Percentiles rank a stretch among this genome's conserved stretches.
Evolutionary conservation across 64 coral and sea anemone species (phyloP).

Genomic region (Pocillopora verrucosa): DNA sequence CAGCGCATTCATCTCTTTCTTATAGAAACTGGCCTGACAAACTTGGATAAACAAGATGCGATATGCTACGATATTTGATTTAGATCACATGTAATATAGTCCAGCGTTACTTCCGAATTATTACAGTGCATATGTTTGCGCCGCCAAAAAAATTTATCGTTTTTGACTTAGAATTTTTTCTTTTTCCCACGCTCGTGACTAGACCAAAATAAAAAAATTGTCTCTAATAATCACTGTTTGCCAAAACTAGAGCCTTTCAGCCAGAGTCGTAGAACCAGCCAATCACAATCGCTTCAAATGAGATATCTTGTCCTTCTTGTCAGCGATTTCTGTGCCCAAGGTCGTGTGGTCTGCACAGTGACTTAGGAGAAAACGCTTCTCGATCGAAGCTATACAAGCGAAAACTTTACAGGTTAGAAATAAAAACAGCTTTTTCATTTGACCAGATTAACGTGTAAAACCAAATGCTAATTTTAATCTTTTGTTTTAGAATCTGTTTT

Average conservation of each 20-base stretch:
- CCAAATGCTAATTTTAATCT: not conserved
- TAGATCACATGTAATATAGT: not conserved
- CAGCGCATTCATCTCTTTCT: too few species aligned
- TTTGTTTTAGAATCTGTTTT: not conserved
- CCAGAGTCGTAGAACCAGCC: too few species aligned
- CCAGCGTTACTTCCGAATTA: not conserved
- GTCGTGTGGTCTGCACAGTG: constrained; percentile 66
- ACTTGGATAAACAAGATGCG: constrained; percentile 30
- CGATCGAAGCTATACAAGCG: not conserved
- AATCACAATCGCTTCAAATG: too few species aligned
- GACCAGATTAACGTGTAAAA: not conserved
- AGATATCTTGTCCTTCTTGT: too few species aligned
- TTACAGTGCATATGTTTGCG: not conserved
- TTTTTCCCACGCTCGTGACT: not conserved
- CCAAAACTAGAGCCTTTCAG: constrained; percentile 81
- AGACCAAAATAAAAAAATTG: constrained; percentile 82
- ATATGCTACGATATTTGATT: not conserved
- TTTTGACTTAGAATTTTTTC: not conserved
- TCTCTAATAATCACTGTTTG: constrained; percentile 92
- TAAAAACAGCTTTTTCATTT: too few species aligned
- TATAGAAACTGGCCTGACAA: not conserved
- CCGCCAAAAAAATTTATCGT: too few species aligned
- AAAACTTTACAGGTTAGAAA: too few species aligned
- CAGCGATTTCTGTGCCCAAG: constrained; percentile 78
- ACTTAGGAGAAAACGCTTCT: constrained; percentile 62